A percentile compares a stretch with the other conserved stretches of the same genome.
Evolutionary conservation across 2,888 invertebrate genomes (phyloP).

Genomic region (Gymnocheta viridis): DNA sequence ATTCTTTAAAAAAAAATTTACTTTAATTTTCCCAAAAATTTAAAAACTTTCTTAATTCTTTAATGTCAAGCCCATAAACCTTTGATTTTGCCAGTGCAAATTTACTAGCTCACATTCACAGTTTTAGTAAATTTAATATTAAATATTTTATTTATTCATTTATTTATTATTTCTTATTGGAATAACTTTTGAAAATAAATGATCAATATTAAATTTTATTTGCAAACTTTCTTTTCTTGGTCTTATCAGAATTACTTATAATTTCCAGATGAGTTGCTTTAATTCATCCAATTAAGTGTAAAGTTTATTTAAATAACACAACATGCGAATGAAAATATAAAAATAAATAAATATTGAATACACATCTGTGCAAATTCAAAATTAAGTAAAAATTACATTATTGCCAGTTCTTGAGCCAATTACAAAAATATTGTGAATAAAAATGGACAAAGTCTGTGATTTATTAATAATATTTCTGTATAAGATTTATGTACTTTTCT

Average conservation of each 20-base stretch:
- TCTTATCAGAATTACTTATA: neutral
- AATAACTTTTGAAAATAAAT: neutral
- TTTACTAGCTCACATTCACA: no score
- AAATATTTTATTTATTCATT: no score
- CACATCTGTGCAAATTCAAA: neutral
- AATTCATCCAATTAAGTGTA: constrained; percentile 29
- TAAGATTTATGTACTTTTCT: neutral
- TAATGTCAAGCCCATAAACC: no score
- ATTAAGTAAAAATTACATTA: neutral
- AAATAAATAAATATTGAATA: no score
- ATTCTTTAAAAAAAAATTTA: no score
- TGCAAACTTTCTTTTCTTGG: neutral
- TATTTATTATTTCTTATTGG: no score
- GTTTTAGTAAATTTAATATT: no score
- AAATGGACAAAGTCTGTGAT: neutral
- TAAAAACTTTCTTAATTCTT: no score
- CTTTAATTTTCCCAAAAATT: no score
- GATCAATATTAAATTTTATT: neutral
- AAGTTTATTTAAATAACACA: constrained; percentile 11
- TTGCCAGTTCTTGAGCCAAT: neutral
- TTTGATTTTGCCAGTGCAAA: no score
- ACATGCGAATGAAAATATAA: neutral
- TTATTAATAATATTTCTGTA: neutral
- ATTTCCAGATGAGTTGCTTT: constrained; percentile 27
- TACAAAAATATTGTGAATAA: neutral